Evolutionary conservation across 2,797 vertebrate genomes (phyloP).

Genomic region (Brachymystax lenok): DNA sequence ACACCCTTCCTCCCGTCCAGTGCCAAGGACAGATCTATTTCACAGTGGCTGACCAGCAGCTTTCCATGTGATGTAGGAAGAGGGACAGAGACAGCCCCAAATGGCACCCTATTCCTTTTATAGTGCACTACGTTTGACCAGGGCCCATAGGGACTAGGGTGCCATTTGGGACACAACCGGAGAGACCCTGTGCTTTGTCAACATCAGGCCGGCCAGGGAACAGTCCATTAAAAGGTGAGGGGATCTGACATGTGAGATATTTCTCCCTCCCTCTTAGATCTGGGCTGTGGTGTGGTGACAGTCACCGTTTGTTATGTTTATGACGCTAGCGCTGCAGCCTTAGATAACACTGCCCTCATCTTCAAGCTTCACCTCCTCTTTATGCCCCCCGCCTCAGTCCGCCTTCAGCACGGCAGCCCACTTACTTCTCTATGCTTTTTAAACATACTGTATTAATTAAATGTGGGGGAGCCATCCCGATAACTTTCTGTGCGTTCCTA

Average conservation of each 20-base stretch:
- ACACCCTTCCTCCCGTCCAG: slow-evolving; percentile 15
- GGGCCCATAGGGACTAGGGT: not conserved
- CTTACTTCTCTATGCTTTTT: slow-evolving; percentile 73
- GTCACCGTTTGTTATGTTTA: slow-evolving; percentile 82
- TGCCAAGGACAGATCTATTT: slow-evolving; percentile 77
- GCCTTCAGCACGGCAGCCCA: slow-evolving; percentile 45
- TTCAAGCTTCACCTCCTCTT: slow-evolving; percentile 77
- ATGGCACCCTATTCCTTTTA: not conserved
- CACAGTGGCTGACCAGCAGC: slow-evolving; percentile 57
- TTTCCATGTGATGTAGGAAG: slow-evolving; percentile 54
- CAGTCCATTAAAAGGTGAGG: slow-evolving; percentile 81
- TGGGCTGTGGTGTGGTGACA: slow-evolving; percentile 65
- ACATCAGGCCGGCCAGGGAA: slow-evolving; percentile 76
- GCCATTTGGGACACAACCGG: slow-evolving; percentile 9
- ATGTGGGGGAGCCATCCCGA: too few relatives aligned
- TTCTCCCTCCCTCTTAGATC: slow-evolving; percentile 68
- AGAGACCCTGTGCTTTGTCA: slow-evolving; percentile 70
- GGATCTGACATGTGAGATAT: slow-evolving; percentile 77
- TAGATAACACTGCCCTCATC: slow-evolving; percentile 80
- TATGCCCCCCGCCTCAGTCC: slow-evolving; percentile 53
- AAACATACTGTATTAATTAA: slow-evolving; percentile 62
- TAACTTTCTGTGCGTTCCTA: too few relatives aligned
- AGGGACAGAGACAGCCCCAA: slow-evolving; percentile 7
- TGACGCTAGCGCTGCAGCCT: slow-evolving; percentile 74
- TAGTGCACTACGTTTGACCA: too few relatives aligned